These are phyloP conservation scores for Drosophila monieri DNA, from an alignment of 2,888 invertebrate genomes.

Conservation along the genomic window DNA sequence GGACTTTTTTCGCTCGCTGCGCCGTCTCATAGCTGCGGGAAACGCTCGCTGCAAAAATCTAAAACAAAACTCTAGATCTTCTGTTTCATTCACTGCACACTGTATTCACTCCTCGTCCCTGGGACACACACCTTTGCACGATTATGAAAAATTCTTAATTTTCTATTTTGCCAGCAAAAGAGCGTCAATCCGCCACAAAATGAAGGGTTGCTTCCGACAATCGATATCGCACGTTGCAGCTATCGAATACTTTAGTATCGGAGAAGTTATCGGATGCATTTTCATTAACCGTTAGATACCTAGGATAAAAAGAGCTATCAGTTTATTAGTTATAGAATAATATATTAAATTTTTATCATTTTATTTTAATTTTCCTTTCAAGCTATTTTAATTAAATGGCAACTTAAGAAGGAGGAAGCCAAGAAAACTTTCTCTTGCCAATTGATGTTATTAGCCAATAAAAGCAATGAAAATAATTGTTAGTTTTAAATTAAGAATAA, in stretches of 20 bases:
- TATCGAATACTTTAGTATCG: constrained; percentile 26
- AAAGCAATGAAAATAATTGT: neutral
- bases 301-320: too few relatives aligned
- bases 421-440: neutral
- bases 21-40: constrained; percentile 87
- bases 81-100: constrained; percentile 36
- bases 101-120: constrained; percentile 17
- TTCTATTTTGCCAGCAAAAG: constrained; percentile 59
- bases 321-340: too few relatives aligned
- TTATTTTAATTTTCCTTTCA: too few relatives aligned
- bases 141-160: constrained; percentile 40
- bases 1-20: constrained; percentile 88
- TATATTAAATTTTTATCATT: too few relatives aligned
- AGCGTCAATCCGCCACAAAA: constrained; percentile 76
- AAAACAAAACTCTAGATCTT: constrained; percentile 36
- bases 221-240: neutral
- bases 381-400: too few relatives aligned
- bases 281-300: too few relatives aligned
- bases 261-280: too few relatives aligned
- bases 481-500: too few relatives aligned
- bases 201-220: constrained; percentile 50
- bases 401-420: too few relatives aligned
- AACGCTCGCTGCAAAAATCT: constrained; percentile 46
- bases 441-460: neutral
- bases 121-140: constrained; percentile 40